A percentile compares a stretch with the other conserved stretches of the same genome.
phyloP scores from a whole-genome alignment of 2,888 invertebrate genomes.

The Sinotaia quadrata region DNA sequence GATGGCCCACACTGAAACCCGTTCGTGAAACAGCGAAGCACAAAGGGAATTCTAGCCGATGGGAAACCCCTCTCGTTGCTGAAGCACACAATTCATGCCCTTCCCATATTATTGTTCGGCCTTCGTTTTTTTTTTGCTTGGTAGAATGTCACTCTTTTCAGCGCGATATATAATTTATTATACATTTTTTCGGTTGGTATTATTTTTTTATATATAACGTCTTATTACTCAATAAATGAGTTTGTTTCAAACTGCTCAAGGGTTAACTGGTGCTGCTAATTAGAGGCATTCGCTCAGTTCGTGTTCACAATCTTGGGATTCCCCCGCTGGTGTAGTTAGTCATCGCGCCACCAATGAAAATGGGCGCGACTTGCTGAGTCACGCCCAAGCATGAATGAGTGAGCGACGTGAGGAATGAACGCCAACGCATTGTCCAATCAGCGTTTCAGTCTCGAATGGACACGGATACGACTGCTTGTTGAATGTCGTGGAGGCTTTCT shows the following conservation, averaged over 20 bases:
- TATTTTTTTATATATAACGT: too few species aligned
- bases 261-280: too few species aligned
- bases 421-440: constrained; percentile 14
- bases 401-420: constrained; percentile 15
- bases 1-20: constrained; percentile 17
- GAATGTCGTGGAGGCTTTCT: constrained; percentile 27
- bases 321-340: constrained; percentile 28
- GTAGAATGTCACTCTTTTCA: background rate
- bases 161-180: too few species aligned
- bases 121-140: background rate
- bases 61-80: constrained; percentile 24
- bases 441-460: constrained; percentile 1
- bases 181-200: too few species aligned
- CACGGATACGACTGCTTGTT: constrained; percentile 20
- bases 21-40: background rate
- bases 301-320: constrained; percentile 18
- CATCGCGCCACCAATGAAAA: constrained; percentile 31
- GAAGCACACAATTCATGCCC: constrained; percentile 13
- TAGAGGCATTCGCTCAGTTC: too few species aligned
- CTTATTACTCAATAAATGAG: too few species aligned
- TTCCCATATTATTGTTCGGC: constrained; percentile 4
- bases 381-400: constrained; percentile 34
- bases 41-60: background rate
- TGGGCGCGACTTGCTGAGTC: constrained; percentile 31
- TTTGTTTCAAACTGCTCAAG: too few species aligned